These are phyloP conservation scores for Propithecus perrieri DNA, from an alignment of 2,797 vertebrate species.

Conservation along the genomic window DNA sequence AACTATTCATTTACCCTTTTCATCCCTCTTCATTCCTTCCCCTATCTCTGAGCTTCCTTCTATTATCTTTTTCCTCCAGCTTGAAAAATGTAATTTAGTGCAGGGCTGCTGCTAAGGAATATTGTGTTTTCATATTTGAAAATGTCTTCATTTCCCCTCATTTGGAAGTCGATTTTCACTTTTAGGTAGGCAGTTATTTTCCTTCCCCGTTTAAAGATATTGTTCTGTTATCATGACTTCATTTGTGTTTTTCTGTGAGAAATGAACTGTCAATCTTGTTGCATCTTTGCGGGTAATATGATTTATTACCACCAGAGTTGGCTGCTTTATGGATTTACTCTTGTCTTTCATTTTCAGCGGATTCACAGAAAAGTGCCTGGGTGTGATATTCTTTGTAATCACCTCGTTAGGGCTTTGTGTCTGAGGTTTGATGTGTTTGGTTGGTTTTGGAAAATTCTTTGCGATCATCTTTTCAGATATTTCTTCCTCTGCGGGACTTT, in stretches of 20 bases:
- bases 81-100: neutral
- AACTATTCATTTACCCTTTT: neutral
- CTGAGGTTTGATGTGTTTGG: neutral
- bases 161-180: neutral
- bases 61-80: neutral
- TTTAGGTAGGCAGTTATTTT: neutral
- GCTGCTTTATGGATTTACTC: neutral
- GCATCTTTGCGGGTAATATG: neutral
- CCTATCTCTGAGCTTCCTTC: neutral
- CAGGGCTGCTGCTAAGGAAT: neutral
- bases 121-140: neutral
- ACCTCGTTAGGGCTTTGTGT: neutral
- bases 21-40: neutral
- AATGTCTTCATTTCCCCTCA: neutral
- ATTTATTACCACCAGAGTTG: neutral
- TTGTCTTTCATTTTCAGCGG: neutral
- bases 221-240: neutral
- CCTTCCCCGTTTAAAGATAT: neutral
- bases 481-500: neutral
- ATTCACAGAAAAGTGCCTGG: neutral
- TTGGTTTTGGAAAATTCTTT: neutral
- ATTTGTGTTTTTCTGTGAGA: neutral
- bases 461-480: neutral
- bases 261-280: neutral
- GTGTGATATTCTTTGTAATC: neutral